Evolutionary conservation across 2,888 invertebrate species (phyloP).

Genomic region (Quadroppia sp.): DNA sequence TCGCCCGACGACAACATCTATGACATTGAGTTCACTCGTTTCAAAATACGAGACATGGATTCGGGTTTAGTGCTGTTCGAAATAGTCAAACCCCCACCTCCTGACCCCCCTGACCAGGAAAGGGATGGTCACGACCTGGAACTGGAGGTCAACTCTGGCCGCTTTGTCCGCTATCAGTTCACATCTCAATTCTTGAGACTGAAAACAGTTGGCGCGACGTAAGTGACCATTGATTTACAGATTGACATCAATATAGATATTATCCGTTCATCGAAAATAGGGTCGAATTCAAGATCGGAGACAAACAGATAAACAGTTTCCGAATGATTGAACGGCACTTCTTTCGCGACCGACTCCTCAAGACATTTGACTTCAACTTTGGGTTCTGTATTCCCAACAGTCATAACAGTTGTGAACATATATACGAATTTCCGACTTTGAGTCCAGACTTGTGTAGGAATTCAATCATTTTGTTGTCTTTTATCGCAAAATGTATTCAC

Average conservation of each 20-base stretch:
- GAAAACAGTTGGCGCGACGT: constrained; percentile 96
- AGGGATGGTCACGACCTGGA: constrained; percentile 49
- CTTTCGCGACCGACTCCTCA: constrained; percentile 84
- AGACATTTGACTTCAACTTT: constrained; percentile 99
- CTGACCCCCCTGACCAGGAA: constrained; percentile 46
- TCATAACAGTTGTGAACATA: constrained; percentile 96
- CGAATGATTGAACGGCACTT: constrained; percentile 98
- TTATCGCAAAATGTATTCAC: no score
- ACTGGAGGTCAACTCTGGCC: constrained; percentile 79
- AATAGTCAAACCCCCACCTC: constrained; percentile 73
- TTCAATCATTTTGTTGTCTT: constrained; percentile 4
- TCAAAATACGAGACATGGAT: constrained; percentile 89
- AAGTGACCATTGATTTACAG: constrained; percentile 56
- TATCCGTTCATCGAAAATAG: constrained; percentile 56
- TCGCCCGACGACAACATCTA: constrained; percentile 92
- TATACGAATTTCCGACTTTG: constrained; percentile 93
- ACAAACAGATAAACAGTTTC: constrained; percentile 83
- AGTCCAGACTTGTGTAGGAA: constrained; percentile 76
- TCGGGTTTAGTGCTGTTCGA: constrained; percentile 85
- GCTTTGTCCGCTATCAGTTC: constrained; percentile 98
- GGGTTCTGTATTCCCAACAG: constrained; percentile 98
- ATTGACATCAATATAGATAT: neutral
- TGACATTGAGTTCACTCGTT: constrained; percentile 95
- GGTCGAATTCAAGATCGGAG: constrained; percentile 93
- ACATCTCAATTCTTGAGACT: constrained; percentile 95